Base-by-base conservation (phyloP, 2,888 invertebrate species). In the Teleiodes luculella region DNA sequence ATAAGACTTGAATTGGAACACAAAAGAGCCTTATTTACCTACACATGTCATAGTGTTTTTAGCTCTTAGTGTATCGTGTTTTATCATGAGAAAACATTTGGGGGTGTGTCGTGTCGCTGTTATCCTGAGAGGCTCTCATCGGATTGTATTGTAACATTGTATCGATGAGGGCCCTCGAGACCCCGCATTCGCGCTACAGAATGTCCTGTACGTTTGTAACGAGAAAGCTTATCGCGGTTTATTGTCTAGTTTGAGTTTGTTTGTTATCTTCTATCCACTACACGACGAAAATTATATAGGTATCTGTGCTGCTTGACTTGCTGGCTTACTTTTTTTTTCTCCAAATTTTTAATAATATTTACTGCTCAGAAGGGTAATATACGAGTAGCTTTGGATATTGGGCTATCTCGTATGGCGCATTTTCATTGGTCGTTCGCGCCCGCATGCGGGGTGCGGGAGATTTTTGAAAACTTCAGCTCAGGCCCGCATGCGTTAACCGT, bases 81-180 rank as follows among this genome's bases (percentile, higher is more conserved):
- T 24, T 48, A 20, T 41, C 39, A 33, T 30, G 48, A 33, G 35
- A 33, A 36, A 48, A 48, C 48, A 48, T 48, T 48, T 6, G 13
- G 28, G 31, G 13, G 51, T 20, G 51, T 41, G 41, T 37, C n/a
- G 50, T 30, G 30, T n/a, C n/a, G n/a, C n/a, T n/a, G n/a, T 24
- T 6, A 24, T 4, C 24, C 3, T 3, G 6, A 24, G 24, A 24
- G 28, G 39, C 39, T 41, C 10, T 51, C 28, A 39, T 18, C 30
- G 39, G 51, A 51, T 41, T 51, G 41, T 51, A 51, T 51, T 41
- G 18, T 18, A 18, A 14, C 16, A 31, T 35, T 11, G 51, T 35
- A 47, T 47, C 48, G 48, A 48, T 48, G 18, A 47, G 48, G 48
- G 24, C 35, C n/a, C 48, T 48, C 20, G 18, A 48, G 48, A 18